Base-by-base conservation (phyloP, 2,113 vertebrate species). In the Actenoides lindsayi region DNA sequence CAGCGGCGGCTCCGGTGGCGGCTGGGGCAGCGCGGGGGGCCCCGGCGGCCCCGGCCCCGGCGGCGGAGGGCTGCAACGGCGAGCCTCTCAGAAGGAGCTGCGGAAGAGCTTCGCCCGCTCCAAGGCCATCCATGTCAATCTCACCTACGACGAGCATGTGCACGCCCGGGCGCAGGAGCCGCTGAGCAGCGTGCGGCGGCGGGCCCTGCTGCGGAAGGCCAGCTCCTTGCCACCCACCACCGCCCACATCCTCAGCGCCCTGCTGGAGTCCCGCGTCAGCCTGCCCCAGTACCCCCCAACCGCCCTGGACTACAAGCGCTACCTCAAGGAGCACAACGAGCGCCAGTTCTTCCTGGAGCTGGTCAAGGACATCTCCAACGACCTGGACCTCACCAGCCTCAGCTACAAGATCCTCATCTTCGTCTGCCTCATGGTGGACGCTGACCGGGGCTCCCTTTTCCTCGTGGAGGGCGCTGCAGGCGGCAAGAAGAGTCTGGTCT, bases 341-440 rank as follows among this genome's bases (percentile, higher is more conserved):
- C 98, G 99, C 33, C 99, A 99, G 97, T 99, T 99, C 96, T 99
- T 99, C 97, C 97, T 99, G 93, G 99, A 99, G 96, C 98, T 99
- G 35, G 99, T 99, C n/a, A 99, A 99, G 97, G 99, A 99, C 97
- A 99, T 99, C 62, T 99, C 99, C 64, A 99, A 99, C 96, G 99
- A 99, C 97, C 97, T 99, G 98, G 99, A 99, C 96, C 97, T 99
- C 87, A 99, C 99, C 68, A 99, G 99, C 94, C 98, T 99, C 64
- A 99, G 99, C 98, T 99, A 99, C 97, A 99, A 99, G 97, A 99
- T 99, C 96, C 98, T 99, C 63, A 98, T 99, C 95, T 99, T 99
- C 90, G 99, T 99, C 86, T 99, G 99, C 86, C 99, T 99, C 74
- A 99, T 99, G 99, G 99, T 99, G 27, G 99, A 99, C 35, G 99